These are phyloP conservation scores for Pogonocichla stellata DNA, from an alignment of 2,113 vertebrate species.

Conservation along the genomic window DNA sequence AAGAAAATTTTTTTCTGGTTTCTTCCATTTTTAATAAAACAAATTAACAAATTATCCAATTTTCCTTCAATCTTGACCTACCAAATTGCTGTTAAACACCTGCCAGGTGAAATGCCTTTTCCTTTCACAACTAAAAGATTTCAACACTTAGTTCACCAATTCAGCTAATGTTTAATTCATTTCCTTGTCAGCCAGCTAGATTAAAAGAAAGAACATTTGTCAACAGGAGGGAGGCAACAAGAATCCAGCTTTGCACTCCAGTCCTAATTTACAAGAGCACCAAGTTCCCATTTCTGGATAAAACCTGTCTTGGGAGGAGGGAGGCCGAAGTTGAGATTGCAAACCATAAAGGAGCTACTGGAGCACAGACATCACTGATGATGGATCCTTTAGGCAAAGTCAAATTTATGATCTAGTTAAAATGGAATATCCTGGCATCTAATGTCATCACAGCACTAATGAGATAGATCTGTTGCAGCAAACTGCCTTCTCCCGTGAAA, in stretches of 20 bases:
- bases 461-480: background rate
- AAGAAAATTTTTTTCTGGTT: background rate
- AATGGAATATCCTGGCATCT: conserved; percentile 2
- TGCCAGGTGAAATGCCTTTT: conserved; percentile 11
- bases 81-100: background rate
- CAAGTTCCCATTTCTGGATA: background rate
- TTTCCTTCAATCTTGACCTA: background rate
- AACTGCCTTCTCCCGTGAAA: background rate
- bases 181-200: background rate
- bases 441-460: conserved; percentile 4
- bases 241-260: background rate
- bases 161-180: conserved; percentile 53
- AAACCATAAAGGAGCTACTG: background rate
- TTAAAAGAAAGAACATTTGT: conserved; percentile 44
- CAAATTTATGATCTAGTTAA: conserved; percentile 3
- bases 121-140: background rate
- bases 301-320: background rate
- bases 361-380: background rate
- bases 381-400: conserved; percentile 46
- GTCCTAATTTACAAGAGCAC: conserved; percentile 1
- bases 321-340: background rate
- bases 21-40: background rate
- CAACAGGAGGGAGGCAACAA: background rate
- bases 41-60: background rate
- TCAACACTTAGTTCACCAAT: conserved; percentile 9